Evolutionary conservation across 2,113 vertebrate genomes (phyloP), one percentile per base, ranked within the genome.

Genomic region (Pycnonotus jocosus): DNA sequence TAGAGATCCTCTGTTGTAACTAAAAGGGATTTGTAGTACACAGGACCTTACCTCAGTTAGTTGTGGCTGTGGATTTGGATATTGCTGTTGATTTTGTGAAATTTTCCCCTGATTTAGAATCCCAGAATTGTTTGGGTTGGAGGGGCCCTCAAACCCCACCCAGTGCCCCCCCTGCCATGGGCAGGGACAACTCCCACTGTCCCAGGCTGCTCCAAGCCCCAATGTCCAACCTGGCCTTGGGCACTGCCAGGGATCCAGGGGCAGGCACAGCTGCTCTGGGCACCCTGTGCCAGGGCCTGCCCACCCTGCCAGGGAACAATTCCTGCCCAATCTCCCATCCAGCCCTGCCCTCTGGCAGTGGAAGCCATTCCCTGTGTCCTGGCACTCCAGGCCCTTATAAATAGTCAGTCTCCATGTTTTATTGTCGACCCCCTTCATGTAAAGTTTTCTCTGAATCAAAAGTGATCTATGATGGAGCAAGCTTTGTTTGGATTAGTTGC

Each of bases 121-220:
- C 16, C 6, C 35, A 66, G 7, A 30, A 1, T 66, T 9, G 24
- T 65, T 35, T 40, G 31, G 17, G 16, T 12, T 57, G 51, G 44
- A 58, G 0, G 19, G 9, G 2, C 42, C 25, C 5, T 50, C 11
- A 14, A 48, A 74, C 4, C 7, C 1, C 61, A 66, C 6, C 13
- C 30, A 11, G 6, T 56, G 0, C 58, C 28, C 38, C 6, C 35
- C 10, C 35, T 30, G 42, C 35, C 60, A 40, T 30, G 42, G 40
- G n/a, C 42, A 85, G 35, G 42, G 35, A 57, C 61, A 30, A 44
- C 60, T 85, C 2, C 60, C 60, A 57, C 42, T 14, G 2, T 12
- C 60, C 42, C 70, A 74, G 50, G 42, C 2, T 35, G 30, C 42
- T 65, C 58, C 68, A 3, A 44, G 10, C 27, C 68, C 66, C 45